phyloP scores from a whole-genome alignment of 2,888 invertebrate species.

The Panopea generosa region DNA sequence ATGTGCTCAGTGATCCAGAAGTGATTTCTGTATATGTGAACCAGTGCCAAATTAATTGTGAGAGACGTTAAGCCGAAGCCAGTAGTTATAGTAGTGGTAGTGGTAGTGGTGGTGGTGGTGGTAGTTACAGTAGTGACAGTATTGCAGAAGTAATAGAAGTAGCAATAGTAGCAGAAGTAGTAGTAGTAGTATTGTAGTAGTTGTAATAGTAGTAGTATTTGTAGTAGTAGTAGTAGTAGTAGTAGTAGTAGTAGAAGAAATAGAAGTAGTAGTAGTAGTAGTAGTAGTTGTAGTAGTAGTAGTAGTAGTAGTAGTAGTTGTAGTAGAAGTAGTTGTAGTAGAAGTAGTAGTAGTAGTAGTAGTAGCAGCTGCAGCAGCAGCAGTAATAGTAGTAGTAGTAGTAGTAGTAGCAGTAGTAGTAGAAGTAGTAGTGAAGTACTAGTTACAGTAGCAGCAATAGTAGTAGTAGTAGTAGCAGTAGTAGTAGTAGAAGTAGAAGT shows the following conservation, averaged over 20 bases:
- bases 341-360: constrained; percentile 10
- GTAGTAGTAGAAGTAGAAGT: too few species aligned
- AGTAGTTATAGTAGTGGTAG: constrained; percentile 4
- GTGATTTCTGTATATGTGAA: too few species aligned
- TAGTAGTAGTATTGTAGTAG: too few species aligned
- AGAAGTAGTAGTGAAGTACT: not conserved
- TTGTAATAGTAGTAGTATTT: too few species aligned
- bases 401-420: constrained; percentile 13
- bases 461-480: constrained; percentile 19
- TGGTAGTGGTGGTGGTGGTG: constrained; percentile 4
- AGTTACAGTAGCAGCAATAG: constrained; percentile 9
- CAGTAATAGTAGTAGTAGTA: not conserved
- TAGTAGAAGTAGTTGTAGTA: constrained; percentile 7
- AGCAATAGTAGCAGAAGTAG: too few species aligned
- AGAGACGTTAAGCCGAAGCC: too few species aligned
- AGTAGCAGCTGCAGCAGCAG: constrained; percentile 2
- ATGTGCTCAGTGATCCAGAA: too few species aligned
- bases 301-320: constrained; percentile 7
- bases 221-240: too few species aligned
- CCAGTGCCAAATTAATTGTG: too few species aligned
- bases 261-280: too few species aligned
- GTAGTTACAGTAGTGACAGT: constrained; percentile 6
- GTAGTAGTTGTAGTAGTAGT: constrained; percentile 6
- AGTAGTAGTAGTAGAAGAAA: too few species aligned
- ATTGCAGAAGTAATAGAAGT: too few species aligned